Percentiles rank a stretch among this genome's conserved stretches.
Conservation (phyloP, 2,888 invertebrate genomes). For the Steinernema hermaphroditum region DNA sequence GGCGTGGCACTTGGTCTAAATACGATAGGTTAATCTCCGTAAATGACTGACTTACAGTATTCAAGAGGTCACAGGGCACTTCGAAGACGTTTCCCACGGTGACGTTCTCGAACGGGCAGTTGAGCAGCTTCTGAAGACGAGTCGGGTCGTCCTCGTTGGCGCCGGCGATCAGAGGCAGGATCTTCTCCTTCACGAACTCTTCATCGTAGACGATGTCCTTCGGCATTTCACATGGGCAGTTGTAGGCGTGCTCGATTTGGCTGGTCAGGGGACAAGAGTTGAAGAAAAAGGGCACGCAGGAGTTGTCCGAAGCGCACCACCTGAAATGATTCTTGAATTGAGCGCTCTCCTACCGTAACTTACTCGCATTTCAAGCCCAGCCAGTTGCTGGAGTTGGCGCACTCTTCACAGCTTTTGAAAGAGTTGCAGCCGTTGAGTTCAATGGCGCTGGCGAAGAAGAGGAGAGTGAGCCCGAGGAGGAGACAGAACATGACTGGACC, state of each 20-base stretch:
- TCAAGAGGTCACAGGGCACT: background rate
- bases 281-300: constrained; percentile 1
- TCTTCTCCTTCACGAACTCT: constrained; percentile 16
- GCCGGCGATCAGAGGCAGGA: constrained; percentile 18
- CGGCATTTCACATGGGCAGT: constrained; percentile 23
- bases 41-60: background rate
- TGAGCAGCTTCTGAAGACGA: constrained; percentile 8
- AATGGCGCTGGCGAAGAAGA: no score
- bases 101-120: background rate
- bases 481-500: no score
- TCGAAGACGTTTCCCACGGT: background rate
- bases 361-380: constrained; percentile 3
- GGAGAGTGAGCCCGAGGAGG: no score
- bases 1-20: constrained; percentile 18
- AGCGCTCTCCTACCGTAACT: no score
- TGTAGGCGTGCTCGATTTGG: background rate
- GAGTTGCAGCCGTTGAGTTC: constrained; percentile 6
- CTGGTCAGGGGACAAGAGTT: constrained; percentile 1
- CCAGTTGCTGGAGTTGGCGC: constrained; percentile 6
- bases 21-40: background rate
- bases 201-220: constrained; percentile 19
- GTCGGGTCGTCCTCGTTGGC: background rate
- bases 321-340: no score
- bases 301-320: background rate
- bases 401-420: constrained; percentile 6